Percentiles rank a stretch among this genome's conserved stretches.
Evolutionary conservation across 2,888 invertebrate genomes (phyloP).

Genomic region (Tinea trinotella): DNA sequence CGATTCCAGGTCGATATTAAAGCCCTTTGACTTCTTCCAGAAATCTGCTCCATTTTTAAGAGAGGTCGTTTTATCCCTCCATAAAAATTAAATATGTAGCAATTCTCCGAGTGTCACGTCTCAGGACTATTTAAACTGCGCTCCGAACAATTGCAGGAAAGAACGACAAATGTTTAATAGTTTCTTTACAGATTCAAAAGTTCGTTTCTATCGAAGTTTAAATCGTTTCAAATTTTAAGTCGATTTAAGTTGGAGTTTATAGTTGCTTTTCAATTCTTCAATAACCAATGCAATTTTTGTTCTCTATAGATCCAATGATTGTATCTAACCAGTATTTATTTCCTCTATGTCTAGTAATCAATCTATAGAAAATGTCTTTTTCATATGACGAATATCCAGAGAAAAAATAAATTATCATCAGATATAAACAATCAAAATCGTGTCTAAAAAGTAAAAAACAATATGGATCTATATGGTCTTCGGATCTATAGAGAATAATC

Average conservation of each 20-base stretch:
- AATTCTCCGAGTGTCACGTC: constrained; percentile 18
- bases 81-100: constrained; percentile 19
- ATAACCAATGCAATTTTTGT: too few relatives aligned
- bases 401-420: too few relatives aligned
- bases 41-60: constrained; percentile 17
- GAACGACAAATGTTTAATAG: constrained; percentile 13
- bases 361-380: too few relatives aligned
- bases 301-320: too few relatives aligned
- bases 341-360: too few relatives aligned
- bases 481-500: too few relatives aligned
- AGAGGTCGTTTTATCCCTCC: constrained; percentile 18
- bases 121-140: constrained; percentile 19
- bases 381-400: too few relatives aligned
- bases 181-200: constrained; percentile 5
- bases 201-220: not conserved
- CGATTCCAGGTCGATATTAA: constrained; percentile 1
- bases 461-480: too few relatives aligned
- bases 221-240: not conserved
- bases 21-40: constrained; percentile 14
- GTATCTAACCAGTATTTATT: too few relatives aligned
- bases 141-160: constrained; percentile 16
- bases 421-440: too few relatives aligned
- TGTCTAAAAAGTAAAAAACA: too few relatives aligned
- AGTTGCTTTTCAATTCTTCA: not conserved
- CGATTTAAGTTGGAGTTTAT: not conserved